These are phyloP conservation scores for Dynastes hyllus DNA, from an alignment of 2,888 invertebrate species.

Conservation along the genomic window DNA sequence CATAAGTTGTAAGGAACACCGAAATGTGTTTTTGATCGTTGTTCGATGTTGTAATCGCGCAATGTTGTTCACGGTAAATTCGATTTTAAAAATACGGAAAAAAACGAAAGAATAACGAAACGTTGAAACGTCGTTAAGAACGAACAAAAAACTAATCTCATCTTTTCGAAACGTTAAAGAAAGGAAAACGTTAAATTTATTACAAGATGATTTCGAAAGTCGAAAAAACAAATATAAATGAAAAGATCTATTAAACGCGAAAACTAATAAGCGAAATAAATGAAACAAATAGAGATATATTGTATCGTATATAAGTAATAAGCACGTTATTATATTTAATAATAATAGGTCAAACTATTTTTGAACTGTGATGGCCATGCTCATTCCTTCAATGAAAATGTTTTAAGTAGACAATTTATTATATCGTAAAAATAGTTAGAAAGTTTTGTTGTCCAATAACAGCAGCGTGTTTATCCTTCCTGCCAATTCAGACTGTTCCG, in stretches of 20 bases:
- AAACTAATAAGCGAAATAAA: background rate
- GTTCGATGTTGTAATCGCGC: slow-evolving; percentile 23
- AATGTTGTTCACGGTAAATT: slow-evolving; percentile 32
- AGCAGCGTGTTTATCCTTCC: slow-evolving; percentile 62
- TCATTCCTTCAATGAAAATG: slow-evolving; percentile 62
- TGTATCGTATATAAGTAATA: slow-evolving; percentile 21
- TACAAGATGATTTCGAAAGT: background rate
- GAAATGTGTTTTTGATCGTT: slow-evolving; percentile 9
- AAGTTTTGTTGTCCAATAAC: slow-evolving; percentile 62
- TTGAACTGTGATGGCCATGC: slow-evolving; percentile 66
- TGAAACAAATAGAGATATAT: background rate
- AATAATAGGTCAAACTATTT: slow-evolving; percentile 53
- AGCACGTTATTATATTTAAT: slow-evolving; percentile 37
- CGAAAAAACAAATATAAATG: background rate
- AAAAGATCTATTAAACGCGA: background rate
- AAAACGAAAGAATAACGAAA: background rate
- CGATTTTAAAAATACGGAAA: slow-evolving; percentile 28
- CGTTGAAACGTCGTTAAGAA: background rate
- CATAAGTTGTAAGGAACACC: background rate
- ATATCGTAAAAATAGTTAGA: slow-evolving; percentile 56
- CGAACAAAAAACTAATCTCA: slow-evolving; percentile 24
- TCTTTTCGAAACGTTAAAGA: background rate
- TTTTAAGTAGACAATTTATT: slow-evolving; percentile 48
- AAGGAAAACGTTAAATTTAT: background rate
- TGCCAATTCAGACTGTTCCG: slow-evolving; percentile 66